Conservation (phyloP, 2,888 invertebrate species). For the Reticulitermes lucifugus region DNA sequence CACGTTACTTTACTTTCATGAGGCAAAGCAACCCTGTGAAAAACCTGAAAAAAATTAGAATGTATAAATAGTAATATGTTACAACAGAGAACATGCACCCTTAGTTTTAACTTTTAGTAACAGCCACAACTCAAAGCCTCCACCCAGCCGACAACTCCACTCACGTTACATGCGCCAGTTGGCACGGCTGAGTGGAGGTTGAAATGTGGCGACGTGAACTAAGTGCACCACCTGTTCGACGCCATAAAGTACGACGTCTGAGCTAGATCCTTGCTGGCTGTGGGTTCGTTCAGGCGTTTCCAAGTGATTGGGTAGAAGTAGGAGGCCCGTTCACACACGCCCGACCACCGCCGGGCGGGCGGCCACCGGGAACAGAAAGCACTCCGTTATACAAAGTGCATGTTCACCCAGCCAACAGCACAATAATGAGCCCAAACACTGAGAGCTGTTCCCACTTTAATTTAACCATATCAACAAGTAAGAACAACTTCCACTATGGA, state of each 20-base stretch:
- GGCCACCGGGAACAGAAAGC: slow-evolving; percentile 53
- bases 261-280: slow-evolving; percentile 95
- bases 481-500: no score
- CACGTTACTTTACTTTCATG: background rate
- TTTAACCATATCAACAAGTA: no score
- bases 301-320: slow-evolving; percentile 7
- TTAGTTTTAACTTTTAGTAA: background rate
- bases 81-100: background rate
- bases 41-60: background rate
- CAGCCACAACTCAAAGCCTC: background rate
- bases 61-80: background rate
- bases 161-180: background rate
- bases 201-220: background rate
- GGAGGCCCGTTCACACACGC: slow-evolving; percentile 21
- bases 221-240: slow-evolving; percentile 82
- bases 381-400: slow-evolving; percentile 48
- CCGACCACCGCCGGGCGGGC: slow-evolving; percentile 38
- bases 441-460: background rate
- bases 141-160: background rate
- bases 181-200: background rate
- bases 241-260: slow-evolving; percentile 99
- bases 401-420: background rate
- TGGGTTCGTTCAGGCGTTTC: slow-evolving; percentile 47
- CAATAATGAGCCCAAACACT: background rate
- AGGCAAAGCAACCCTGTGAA: background rate